Percentiles rank a stretch among this genome's conserved stretches.
These are phyloP conservation scores for Helleia helle DNA, from an alignment of 2,888 invertebrate genomes.

Conservation along the genomic window DNA sequence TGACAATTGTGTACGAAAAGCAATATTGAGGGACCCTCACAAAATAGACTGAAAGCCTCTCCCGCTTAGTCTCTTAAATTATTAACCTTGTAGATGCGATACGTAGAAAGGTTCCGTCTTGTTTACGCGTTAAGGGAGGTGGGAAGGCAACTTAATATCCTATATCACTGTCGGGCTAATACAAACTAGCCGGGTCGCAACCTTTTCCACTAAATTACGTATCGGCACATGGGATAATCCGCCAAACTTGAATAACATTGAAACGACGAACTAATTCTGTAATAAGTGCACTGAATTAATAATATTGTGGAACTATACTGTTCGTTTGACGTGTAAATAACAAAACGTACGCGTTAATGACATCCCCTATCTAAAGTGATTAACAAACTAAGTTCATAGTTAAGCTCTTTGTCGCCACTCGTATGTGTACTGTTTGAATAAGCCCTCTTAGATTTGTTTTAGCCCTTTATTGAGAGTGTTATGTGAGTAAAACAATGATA, in stretches of 20 bases:
- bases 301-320: slow-evolving; percentile 15
- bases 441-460: slow-evolving; percentile 5
- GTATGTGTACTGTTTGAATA: slow-evolving; percentile 1
- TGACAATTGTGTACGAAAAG: slow-evolving; percentile 46
- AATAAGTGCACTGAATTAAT: slow-evolving; percentile 43
- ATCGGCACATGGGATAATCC: slow-evolving; percentile 67
- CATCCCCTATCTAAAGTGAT: slow-evolving; percentile 14
- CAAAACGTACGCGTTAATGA: slow-evolving; percentile 12
- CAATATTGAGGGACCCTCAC: slow-evolving; percentile 44
- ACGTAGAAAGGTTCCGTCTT: slow-evolving; percentile 69
- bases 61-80: slow-evolving; percentile 66
- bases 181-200: slow-evolving; percentile 69
- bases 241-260: slow-evolving; percentile 57
- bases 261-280: slow-evolving; percentile 38
- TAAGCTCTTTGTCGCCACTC: slow-evolving; percentile 3
- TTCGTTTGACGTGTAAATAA: slow-evolving; percentile 12
- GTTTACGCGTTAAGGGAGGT: slow-evolving; percentile 70
- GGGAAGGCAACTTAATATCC: slow-evolving; percentile 69
- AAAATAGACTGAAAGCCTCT: slow-evolving; percentile 51
- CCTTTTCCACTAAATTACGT: slow-evolving; percentile 73
- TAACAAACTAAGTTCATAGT: slow-evolving; percentile 8
- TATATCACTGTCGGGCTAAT: slow-evolving; percentile 71
- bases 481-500: slow-evolving; percentile 2
- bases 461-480: slow-evolving; percentile 4
- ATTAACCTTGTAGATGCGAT: slow-evolving; percentile 66